Percentiles rank a stretch among this genome's conserved stretches.
Conservation (phyloP, 2,797 vertebrate species). For the Prunella strophiata region DNA sequence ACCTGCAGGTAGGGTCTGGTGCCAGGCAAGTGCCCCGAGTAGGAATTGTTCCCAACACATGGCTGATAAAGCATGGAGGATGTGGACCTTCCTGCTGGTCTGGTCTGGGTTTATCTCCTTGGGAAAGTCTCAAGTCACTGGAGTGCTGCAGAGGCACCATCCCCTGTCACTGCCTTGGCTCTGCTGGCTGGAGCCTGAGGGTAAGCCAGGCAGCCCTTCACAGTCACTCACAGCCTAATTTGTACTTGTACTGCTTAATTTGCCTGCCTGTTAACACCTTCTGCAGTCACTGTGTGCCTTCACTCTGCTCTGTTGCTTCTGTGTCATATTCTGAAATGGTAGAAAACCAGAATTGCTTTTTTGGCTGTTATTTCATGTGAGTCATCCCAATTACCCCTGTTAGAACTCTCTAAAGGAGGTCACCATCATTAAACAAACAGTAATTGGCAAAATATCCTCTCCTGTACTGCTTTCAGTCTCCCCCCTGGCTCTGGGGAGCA, state of each 20-base stretch:
- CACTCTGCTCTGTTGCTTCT: neutral
- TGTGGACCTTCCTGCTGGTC: neutral
- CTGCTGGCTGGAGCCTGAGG: neutral
- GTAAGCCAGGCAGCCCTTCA: neutral
- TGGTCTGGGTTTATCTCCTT: neutral
- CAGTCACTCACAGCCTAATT: neutral
- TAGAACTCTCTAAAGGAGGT: neutral
- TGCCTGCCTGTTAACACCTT: neutral
- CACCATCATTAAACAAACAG: neutral
- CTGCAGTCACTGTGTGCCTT: neutral
- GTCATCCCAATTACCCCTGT: neutral
- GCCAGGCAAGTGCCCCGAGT: neutral
- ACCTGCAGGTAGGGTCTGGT: neutral
- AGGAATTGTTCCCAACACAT: neutral
- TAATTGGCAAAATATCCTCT: neutral
- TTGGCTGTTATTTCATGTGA: neutral
- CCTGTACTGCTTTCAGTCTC: neutral
- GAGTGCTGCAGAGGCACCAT: neutral
- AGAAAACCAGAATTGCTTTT: neutral
- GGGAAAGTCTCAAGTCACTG: fast-evolving
- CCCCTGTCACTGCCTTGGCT: neutral
- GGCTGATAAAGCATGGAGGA: neutral
- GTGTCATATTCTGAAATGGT: neutral
- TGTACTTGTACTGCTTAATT: neutral
- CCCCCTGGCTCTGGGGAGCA: neutral